A percentile compares a stretch with the other conserved stretches of the same genome.
phyloP scores from a whole-genome alignment of 2,113 vertebrate species.

The Clarias gariepinus region DNA sequence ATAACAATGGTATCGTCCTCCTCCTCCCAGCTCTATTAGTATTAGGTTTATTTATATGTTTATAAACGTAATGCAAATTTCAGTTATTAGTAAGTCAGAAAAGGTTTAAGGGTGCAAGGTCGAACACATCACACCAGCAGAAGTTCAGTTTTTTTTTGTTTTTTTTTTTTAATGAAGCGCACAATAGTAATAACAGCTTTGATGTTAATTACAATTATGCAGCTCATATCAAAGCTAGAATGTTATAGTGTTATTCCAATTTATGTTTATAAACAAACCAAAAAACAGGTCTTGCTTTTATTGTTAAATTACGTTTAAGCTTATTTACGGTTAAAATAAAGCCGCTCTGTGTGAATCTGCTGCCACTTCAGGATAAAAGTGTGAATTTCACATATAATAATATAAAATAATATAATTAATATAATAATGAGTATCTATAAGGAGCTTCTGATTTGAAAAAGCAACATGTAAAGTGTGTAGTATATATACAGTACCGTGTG shows the following conservation, averaged over 20 bases:
- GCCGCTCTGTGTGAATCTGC: neutral
- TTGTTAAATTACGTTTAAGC: neutral
- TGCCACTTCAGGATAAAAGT: neutral
- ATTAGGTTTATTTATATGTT: neutral
- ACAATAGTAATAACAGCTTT: neutral
- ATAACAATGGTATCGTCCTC: neutral
- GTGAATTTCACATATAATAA: neutral
- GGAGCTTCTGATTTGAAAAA: neutral
- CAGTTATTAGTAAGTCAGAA: neutral
- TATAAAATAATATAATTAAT: neutral
- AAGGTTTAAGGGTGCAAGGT: neutral
- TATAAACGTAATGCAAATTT: neutral
- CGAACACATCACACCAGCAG: too few relatives aligned
- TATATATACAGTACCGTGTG: neutral
- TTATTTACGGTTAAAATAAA: neutral
- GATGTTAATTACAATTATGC: neutral
- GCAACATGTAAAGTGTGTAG: neutral
- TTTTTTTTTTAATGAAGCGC: neutral
- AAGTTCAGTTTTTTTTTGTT: neutral
- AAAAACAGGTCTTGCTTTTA: neutral
- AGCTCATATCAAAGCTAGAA: neutral
- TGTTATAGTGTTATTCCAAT: neutral
- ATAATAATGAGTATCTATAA: neutral
- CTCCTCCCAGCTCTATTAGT: neutral
- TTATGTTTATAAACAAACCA: neutral